A percentile compares a stretch with the other conserved stretches of the same genome.
Conservation (phyloP, 2,113 vertebrate species). For the Phylloscopus whistleri region DNA sequence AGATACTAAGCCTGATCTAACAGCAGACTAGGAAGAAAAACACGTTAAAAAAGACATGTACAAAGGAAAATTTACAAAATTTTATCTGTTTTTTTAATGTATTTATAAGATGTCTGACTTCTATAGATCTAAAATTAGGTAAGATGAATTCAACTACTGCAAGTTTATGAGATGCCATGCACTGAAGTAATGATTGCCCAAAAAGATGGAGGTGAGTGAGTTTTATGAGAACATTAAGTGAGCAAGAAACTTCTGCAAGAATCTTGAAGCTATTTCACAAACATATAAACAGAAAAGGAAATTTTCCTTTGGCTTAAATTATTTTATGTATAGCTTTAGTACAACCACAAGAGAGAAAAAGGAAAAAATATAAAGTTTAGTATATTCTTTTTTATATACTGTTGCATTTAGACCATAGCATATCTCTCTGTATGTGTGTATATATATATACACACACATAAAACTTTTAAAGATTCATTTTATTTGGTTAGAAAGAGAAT, state of each 20-base stretch:
- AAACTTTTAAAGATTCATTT: slow-evolving; percentile 1
- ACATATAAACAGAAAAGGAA: not conserved
- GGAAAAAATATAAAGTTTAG: not conserved
- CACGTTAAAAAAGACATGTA: not conserved
- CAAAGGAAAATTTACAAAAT: not conserved
- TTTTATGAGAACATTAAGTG: not conserved
- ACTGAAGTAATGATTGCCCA: not conserved
- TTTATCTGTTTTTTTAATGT: not conserved
- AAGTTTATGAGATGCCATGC: not conserved
- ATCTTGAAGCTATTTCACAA: not conserved
- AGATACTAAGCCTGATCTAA: not conserved
- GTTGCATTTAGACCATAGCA: not conserved
- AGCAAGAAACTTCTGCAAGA: not conserved
- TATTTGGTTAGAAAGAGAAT: slow-evolving; percentile 10
- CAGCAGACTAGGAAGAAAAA: not conserved
- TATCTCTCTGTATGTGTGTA: not conserved
- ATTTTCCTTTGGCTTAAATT: not conserved
- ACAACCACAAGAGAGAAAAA: not conserved
- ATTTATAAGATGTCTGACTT: not conserved
- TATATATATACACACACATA: not conserved
- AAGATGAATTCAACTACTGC: not conserved
- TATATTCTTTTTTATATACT: not conserved
- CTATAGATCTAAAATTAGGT: not conserved
- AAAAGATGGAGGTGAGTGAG: not conserved
- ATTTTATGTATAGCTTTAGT: not conserved